These are phyloP conservation scores for Sinhomidia bicolor DNA, from an alignment of 2,888 invertebrate genomes.

Conservation along the genomic window DNA sequence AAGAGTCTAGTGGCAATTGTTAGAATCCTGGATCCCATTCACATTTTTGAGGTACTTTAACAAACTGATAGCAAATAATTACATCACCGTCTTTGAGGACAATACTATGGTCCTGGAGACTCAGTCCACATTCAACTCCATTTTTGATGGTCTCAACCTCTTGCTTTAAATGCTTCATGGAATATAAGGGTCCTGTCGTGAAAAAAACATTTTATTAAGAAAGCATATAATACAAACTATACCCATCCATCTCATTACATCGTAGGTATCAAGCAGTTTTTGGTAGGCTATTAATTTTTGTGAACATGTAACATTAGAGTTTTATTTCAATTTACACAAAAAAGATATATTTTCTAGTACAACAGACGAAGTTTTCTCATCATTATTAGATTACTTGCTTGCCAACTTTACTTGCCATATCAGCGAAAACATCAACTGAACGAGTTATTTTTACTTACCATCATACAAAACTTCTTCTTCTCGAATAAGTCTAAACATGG, in stretches of 20 bases:
- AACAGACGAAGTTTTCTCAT: constrained; percentile 15
- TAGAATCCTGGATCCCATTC: constrained; percentile 95
- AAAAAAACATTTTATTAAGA: too few relatives aligned
- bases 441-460: constrained; percentile 84
- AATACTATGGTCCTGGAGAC: constrained; percentile 86
- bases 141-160: constrained; percentile 92
- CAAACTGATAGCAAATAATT: constrained; percentile 89
- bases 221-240: too few relatives aligned
- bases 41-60: constrained; percentile 86
- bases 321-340: neutral
- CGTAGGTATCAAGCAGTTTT: too few relatives aligned
- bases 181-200: constrained; percentile 86
- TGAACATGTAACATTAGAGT: neutral
- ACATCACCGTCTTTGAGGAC: constrained; percentile 89
- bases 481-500: constrained; percentile 86
- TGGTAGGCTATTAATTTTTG: too few relatives aligned
- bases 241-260: too few relatives aligned
- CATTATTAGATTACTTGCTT: constrained; percentile 6
- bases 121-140: constrained; percentile 94
- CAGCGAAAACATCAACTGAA: too few relatives aligned
- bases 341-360: neutral
- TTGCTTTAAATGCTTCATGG: constrained; percentile 94
- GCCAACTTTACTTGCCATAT: too few relatives aligned
- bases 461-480: constrained; percentile 85
- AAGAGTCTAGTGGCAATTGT: constrained; percentile 76